These are phyloP conservation scores for Pristionchus exspectatus DNA, from an alignment of 2,888 invertebrate genomes.

Conservation along the genomic window DNA sequence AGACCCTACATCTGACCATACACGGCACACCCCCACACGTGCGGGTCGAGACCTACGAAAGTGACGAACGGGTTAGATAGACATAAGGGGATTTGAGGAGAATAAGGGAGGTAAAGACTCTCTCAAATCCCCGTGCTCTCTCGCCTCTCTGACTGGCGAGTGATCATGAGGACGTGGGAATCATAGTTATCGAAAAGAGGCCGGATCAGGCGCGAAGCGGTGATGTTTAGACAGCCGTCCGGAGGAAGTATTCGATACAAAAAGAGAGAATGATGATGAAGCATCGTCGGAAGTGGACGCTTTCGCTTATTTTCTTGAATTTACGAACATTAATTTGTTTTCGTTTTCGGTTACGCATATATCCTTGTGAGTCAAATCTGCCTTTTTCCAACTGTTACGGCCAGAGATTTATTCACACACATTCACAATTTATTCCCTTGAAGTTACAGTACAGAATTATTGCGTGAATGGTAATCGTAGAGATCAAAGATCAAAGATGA, in stretches of 20 bases:
- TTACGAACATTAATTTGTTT: background rate
- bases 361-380: too few relatives aligned
- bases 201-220: background rate
- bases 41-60: slow-evolving; percentile 13
- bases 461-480: background rate
- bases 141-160: background rate
- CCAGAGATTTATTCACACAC: too few relatives aligned
- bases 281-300: background rate
- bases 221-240: background rate
- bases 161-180: background rate
- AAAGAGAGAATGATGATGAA: background rate
- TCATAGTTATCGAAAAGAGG: background rate
- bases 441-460: too few relatives aligned
- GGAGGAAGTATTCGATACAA: background rate
- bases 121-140: background rate
- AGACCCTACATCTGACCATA: background rate
- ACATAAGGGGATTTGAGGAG: background rate
- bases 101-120: background rate
- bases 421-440: too few relatives aligned
- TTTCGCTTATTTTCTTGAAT: background rate
- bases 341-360: background rate
- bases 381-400: too few relatives aligned
- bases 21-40: background rate
- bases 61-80: background rate
- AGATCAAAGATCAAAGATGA: background rate